Base-by-base conservation (phyloP, 2,888 invertebrate genomes). In the Cerastis leucographa region DNA sequence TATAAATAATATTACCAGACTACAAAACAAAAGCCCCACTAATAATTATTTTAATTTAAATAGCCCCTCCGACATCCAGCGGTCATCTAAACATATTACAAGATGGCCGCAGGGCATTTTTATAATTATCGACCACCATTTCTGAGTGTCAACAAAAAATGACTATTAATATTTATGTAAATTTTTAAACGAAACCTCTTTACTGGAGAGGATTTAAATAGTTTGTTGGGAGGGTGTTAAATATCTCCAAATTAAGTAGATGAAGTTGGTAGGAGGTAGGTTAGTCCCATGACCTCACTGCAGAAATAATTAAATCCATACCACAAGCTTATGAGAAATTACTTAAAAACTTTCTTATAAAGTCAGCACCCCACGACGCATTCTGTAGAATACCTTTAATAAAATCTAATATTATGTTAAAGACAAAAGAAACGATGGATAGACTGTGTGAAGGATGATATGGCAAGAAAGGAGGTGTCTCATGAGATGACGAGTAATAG, bases 21-120 rank as follows among this genome's bases (percentile, higher is more conserved):
- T 0, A 80, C 81, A 65, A 75, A 73, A 85, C 84, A 86, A 86
- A 83, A 83, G 72, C 3, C 46, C 46, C 67, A 61, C 40, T 81
- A 76, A 75, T 85, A 72, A 87, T 77, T 74, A 49, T 75, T 83
- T 77, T 80, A 84, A 88, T 86, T 88, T 86, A 72, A 87, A 89
- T 77, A 73, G 78, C 80, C 83, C 65, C 59, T 40, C 35, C 66
- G 46, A 56, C 88, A 17, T 66, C 74, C 59, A 74, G 71, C 88
- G 62, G 22, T 46, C 80, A 29, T 69, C 69, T 70, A 68, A 78
- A 74, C 72, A 44, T 67, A 83, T 83, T 79, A 78, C 44, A 81
- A 83, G 1, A 76, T 73, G 62, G 73, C 87, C 81, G 64, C n/a
- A 19, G 76, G 87, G 40, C 42, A 79, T 79, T 40, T n/a, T 80